These are phyloP conservation scores for Ligdia adustata DNA, from an alignment of 2,888 invertebrate genomes.

Conservation along the genomic window DNA sequence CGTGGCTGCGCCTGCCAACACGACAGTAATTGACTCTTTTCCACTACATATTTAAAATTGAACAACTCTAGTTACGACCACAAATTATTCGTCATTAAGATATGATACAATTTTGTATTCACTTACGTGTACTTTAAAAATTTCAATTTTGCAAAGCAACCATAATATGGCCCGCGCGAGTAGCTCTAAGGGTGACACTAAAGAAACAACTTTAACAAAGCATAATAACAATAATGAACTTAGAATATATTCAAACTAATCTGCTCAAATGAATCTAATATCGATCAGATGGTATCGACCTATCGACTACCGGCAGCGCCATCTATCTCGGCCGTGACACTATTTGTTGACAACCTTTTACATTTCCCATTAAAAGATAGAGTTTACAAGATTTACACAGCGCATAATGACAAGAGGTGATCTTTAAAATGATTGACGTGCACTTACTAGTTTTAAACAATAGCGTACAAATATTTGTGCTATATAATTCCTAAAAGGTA, in stretches of 20 bases:
- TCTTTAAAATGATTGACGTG: no score
- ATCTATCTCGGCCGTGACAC: slow-evolving; percentile 42
- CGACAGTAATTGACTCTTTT: slow-evolving; percentile 36
- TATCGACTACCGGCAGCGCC: slow-evolving; percentile 60
- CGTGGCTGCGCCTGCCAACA: slow-evolving; percentile 28
- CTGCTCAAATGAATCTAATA: slow-evolving; percentile 80
- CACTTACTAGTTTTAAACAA: no score
- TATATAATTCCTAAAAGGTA: no score
- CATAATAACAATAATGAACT: slow-evolving; percentile 75
- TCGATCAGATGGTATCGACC: slow-evolving; percentile 79
- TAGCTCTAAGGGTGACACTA: slow-evolving; percentile 69
- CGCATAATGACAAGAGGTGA: no score
- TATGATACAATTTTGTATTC: slow-evolving; percentile 22
- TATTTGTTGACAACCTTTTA: slow-evolving; percentile 44
- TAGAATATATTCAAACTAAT: slow-evolving; percentile 75
- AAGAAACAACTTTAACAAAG: slow-evolving; percentile 68
- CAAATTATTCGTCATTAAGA: slow-evolving; percentile 24
- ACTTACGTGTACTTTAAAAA: slow-evolving; percentile 12
- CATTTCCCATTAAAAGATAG: no score
- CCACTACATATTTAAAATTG: slow-evolving; percentile 32
- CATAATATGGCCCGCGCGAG: slow-evolving; percentile 57
- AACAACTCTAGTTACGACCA: slow-evolving; percentile 24
- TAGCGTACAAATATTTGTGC: no score
- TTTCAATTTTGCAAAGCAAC: slow-evolving; percentile 18
- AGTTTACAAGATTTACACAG: no score